Percentiles rank a stretch among this genome's conserved stretches.
phyloP scores from a whole-genome alignment of 2,888 invertebrate genomes.

The Erpobdella octoculata region DNA sequence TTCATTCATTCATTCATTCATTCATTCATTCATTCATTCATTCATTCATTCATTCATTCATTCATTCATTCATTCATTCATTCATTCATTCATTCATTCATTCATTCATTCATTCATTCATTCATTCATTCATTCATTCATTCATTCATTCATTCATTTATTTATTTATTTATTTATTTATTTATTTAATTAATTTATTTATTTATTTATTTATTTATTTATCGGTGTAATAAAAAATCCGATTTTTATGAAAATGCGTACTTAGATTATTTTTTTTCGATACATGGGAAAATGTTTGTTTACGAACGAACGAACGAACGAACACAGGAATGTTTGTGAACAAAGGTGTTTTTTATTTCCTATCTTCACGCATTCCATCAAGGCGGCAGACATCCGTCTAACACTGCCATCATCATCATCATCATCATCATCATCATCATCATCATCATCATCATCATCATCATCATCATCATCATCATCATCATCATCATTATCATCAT shows the following conservation, averaged over 20 bases:
- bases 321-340: too few species aligned
- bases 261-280: too few species aligned
- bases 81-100: not conserved
- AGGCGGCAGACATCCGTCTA: too few species aligned
- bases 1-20: not conserved
- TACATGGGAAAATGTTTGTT: too few species aligned
- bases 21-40: not conserved
- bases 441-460: conserved; percentile 32
- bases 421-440: conserved; percentile 30
- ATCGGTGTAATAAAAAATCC: not conserved
- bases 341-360: too few species aligned
- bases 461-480: conserved; percentile 33
- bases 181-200: not conserved
- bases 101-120: not conserved
- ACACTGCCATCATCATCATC: not conserved
- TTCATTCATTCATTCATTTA: not conserved
- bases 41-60: not conserved
- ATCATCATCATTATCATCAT: conserved; percentile 33
- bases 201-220: not conserved
- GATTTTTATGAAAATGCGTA: too few species aligned
- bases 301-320: too few species aligned
- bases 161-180: not conserved
- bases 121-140: not conserved
- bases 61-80: not conserved
- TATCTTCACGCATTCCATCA: too few species aligned